A percentile compares a stretch with the other conserved stretches of the same genome.
These are phyloP conservation scores for Passerina amoena DNA, from an alignment of 2,113 vertebrate genomes.

Conservation along the genomic window DNA sequence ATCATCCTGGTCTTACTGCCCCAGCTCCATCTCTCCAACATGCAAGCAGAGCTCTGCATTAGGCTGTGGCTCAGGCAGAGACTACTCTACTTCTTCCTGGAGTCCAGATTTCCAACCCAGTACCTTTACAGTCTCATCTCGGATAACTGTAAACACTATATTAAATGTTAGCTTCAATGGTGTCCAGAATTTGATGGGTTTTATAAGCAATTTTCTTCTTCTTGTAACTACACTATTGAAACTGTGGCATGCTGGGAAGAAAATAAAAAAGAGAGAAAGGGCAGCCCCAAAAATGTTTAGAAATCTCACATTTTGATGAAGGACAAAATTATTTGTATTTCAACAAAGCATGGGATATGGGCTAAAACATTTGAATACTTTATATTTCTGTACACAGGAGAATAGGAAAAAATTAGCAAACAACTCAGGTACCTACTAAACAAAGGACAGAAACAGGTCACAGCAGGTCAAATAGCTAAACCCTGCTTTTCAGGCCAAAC, in stretches of 20 bases:
- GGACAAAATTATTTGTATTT: neutral
- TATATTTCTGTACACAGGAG: neutral
- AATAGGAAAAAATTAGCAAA: neutral
- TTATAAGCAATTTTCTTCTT: neutral
- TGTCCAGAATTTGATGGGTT: neutral
- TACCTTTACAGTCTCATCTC: neutral
- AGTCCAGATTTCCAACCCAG: neutral
- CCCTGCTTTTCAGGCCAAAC: conserved; percentile 20
- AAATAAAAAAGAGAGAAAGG: neutral
- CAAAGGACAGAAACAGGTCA: conserved; percentile 15
- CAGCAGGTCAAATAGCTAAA: conserved; percentile 48
- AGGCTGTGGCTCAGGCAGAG: neutral
- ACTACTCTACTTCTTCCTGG: neutral
- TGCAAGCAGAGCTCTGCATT: neutral
- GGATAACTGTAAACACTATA: neutral
- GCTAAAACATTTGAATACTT: neutral
- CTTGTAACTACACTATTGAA: neutral
- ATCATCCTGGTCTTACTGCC: neutral
- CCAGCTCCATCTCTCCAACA: neutral
- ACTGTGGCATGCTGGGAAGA: neutral
- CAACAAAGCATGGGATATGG: neutral
- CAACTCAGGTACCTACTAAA: neutral
- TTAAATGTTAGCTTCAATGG: neutral
- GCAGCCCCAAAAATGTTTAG: neutral
- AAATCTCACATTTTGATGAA: neutral